A percentile compares a stretch with the other conserved stretches of the same genome.
phyloP scores from a whole-genome alignment of 2,797 vertebrate genomes.

The Nannoperca obscura region DNA sequence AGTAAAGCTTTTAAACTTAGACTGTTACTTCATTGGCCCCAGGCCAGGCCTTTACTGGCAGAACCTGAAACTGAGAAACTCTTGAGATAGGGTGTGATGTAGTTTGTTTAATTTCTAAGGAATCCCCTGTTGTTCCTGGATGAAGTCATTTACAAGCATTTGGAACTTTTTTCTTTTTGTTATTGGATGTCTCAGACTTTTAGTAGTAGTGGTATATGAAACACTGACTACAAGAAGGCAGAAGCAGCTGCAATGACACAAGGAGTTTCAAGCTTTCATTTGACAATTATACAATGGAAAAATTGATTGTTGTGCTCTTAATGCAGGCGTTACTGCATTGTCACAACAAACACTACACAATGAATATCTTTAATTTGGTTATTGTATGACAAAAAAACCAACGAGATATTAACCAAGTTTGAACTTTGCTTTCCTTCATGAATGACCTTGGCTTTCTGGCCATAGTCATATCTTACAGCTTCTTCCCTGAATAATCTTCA shows the following conservation, averaged over 20 bases:
- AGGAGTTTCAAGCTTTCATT: background rate
- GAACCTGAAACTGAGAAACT: conserved; percentile 16
- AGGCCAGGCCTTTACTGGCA: conserved; percentile 4
- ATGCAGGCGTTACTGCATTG: background rate
- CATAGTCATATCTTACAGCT: background rate
- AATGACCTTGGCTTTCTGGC: background rate
- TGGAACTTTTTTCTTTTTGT: conserved; percentile 11
- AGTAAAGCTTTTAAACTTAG: background rate
- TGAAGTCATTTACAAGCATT: conserved; percentile 21
- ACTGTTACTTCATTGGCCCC: background rate
- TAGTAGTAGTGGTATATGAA: background rate
- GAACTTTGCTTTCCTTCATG: background rate
- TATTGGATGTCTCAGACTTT: conserved; percentile 9
- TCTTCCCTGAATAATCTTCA: background rate
- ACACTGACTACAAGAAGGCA: background rate
- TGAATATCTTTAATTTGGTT: background rate
- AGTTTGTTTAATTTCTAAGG: conserved; percentile 27
- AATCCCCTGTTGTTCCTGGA: conserved; percentile 2
- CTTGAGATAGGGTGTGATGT: background rate
- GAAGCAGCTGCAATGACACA: conserved; percentile 1
- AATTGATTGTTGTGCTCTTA: background rate
- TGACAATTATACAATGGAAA: background rate
- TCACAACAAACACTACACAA: background rate
- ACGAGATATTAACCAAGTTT: background rate
- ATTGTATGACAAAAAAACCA: background rate